Evolutionary conservation across 2,797 vertebrate species (phyloP).

Genomic region (Anolis apletophallus): DNA sequence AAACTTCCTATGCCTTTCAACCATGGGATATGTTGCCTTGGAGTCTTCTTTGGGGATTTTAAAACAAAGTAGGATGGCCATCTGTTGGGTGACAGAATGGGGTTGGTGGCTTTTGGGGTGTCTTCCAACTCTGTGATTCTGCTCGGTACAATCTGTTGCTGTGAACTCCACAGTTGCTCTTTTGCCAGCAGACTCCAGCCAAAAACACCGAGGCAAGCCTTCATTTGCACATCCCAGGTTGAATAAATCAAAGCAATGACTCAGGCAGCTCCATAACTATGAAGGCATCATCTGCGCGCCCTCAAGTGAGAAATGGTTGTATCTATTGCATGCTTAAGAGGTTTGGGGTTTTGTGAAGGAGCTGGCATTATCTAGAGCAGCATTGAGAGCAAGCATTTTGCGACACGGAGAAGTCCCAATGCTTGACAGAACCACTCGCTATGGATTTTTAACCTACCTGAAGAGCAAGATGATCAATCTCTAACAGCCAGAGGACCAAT

Average conservation of each 20-base stretch:
- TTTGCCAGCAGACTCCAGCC: constrained; percentile 12
- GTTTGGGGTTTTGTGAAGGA: constrained; percentile 45
- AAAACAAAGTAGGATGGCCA: too few relatives aligned
- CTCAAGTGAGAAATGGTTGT: constrained; percentile 60
- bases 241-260: constrained; percentile 68
- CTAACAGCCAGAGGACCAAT: constrained; percentile 34
- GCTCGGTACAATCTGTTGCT: background rate
- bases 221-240: constrained; percentile 35
- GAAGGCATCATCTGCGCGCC: constrained; percentile 38
- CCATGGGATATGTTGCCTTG: too few relatives aligned
- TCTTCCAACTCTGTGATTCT: too few relatives aligned
- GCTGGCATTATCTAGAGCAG: constrained; percentile 39
- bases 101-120: too few relatives aligned
- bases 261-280: constrained; percentile 57
- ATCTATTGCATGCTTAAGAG: constrained; percentile 65
- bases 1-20: too few relatives aligned
- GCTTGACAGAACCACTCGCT: constrained; percentile 52
- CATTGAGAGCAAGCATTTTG: constrained; percentile 34
- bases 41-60: too few relatives aligned
- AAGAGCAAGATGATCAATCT: constrained; percentile 17
- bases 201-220: constrained; percentile 39
- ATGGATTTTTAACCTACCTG: constrained; percentile 23
- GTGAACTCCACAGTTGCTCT: background rate
- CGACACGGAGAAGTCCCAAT: constrained; percentile 36
- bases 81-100: too few relatives aligned